Percentiles rank a stretch among this genome's conserved stretches.
Conservation (phyloP, 2,888 invertebrate genomes). For the Drosophila gaucha region DNA sequence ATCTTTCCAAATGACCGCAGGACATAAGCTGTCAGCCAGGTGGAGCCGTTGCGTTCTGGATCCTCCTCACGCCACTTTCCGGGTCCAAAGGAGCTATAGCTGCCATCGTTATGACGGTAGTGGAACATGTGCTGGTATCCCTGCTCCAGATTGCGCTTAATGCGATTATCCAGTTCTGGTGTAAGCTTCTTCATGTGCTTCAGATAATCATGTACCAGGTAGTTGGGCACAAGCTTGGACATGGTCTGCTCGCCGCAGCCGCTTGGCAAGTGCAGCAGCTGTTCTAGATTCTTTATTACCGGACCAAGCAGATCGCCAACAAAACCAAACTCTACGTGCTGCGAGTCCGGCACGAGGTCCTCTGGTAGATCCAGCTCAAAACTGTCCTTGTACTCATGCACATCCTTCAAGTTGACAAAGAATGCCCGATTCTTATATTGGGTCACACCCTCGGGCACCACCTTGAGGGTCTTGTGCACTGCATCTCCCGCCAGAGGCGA, state of each 20-base stretch:
- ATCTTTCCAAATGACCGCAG: conserved; percentile 91
- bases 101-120: conserved; percentile 93
- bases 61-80: conserved; percentile 85
- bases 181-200: conserved; percentile 88
- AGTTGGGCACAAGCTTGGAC: conserved; percentile 89
- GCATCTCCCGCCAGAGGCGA: conserved; percentile 92
- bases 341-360: conserved; percentile 88
- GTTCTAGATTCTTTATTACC: conserved; percentile 87
- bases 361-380: conserved; percentile 91
- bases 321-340: conserved; percentile 86
- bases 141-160: conserved; percentile 88
- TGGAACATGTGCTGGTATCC: conserved; percentile 96
- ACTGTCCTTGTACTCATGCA: conserved; percentile 86
- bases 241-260: conserved; percentile 92
- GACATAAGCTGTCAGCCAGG: conserved; percentile 94
- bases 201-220: conserved; percentile 92
- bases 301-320: conserved; percentile 88
- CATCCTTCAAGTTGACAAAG: conserved; percentile 89
- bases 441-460: conserved; percentile 93
- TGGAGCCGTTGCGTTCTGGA: conserved; percentile 86
- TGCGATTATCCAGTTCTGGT: conserved; percentile 87
- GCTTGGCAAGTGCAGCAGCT: conserved; percentile 87
- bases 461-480: conserved; percentile 89
- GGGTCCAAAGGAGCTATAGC: conserved; percentile 93
- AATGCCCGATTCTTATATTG: conserved; percentile 90